Evolutionary conservation across 2,113 vertebrate genomes (phyloP).

Genomic region (Hemichromis elongatus): DNA sequence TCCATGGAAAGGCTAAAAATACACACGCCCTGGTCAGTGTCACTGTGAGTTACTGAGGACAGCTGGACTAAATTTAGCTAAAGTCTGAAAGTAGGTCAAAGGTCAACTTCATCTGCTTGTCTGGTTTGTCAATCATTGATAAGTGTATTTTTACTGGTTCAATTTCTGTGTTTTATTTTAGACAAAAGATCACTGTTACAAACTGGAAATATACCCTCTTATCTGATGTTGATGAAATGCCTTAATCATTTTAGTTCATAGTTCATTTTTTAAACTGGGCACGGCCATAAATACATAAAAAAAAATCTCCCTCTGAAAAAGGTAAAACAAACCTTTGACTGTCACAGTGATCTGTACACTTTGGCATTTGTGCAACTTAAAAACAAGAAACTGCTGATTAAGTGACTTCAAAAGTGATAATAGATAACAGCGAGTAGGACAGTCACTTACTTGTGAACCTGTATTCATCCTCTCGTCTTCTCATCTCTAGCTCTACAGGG

Average conservation of each 20-base stretch:
- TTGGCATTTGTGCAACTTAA: conserved; percentile 69
- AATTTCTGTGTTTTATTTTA: background rate
- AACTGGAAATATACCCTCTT: background rate
- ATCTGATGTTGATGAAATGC: background rate
- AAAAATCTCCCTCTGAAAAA: background rate
- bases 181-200: background rate
- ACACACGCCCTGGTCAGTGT: background rate
- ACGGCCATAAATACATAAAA: background rate
- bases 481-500: conserved; percentile 96
- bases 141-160: background rate
- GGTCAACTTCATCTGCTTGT: conserved; percentile 1
- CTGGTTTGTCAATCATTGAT: background rate
- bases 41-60: conserved; percentile 15
- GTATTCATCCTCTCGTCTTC: conserved; percentile 99
- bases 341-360: conserved; percentile 35
- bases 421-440: conserved; percentile 56
- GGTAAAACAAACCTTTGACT: background rate
- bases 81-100: conserved; percentile 46
- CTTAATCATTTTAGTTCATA: background rate
- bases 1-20: conserved; percentile 31
- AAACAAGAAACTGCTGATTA: background rate
- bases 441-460: conserved; percentile 98
- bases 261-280: background rate
- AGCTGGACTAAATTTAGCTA: conserved; percentile 7
- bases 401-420: conserved; percentile 1